Percentiles rank a stretch among this genome's conserved stretches.
Evolutionary conservation across 2,797 vertebrate species (phyloP).

Genomic region (Coluber constrictor): DNA sequence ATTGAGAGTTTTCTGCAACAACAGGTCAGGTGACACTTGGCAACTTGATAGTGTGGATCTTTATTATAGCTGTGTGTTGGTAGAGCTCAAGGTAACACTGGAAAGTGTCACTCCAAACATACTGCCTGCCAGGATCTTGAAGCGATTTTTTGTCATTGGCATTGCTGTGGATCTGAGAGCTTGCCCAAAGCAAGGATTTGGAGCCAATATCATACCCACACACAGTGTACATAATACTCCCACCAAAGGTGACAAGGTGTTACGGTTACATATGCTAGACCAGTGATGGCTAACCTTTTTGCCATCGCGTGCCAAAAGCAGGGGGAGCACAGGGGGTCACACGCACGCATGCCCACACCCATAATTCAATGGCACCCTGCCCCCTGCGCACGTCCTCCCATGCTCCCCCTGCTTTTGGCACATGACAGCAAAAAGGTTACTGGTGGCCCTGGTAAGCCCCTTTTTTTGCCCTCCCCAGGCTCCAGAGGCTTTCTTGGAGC

Average conservation of each 20-base stretch:
- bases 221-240: not conserved
- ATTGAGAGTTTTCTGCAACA: slow-evolving; percentile 25
- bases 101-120: not conserved
- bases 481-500: too few species aligned
- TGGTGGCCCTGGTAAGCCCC: too few species aligned
- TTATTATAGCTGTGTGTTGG: slow-evolving; percentile 12
- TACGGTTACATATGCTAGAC: not conserved
- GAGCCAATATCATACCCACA: too few species aligned
- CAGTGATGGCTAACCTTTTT: too few species aligned
- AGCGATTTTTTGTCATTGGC: not conserved
- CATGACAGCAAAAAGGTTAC: too few species aligned
- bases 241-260: not conserved
- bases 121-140: not conserved
- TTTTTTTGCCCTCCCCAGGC: too few species aligned
- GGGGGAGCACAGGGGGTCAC: too few species aligned
- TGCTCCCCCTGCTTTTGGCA: too few species aligned
- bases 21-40: not conserved
- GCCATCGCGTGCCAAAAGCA: too few species aligned
- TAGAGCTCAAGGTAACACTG: not conserved
- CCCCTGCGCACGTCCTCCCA: too few species aligned
- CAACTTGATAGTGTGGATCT: slow-evolving; percentile 4
- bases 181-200: not conserved
- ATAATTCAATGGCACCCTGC: too few species aligned
- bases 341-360: too few species aligned
- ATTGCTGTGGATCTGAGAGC: not conserved